Evolutionary conservation across 2,888 invertebrate genomes (phyloP).

Genomic region (Zygogramma bicolorata): DNA sequence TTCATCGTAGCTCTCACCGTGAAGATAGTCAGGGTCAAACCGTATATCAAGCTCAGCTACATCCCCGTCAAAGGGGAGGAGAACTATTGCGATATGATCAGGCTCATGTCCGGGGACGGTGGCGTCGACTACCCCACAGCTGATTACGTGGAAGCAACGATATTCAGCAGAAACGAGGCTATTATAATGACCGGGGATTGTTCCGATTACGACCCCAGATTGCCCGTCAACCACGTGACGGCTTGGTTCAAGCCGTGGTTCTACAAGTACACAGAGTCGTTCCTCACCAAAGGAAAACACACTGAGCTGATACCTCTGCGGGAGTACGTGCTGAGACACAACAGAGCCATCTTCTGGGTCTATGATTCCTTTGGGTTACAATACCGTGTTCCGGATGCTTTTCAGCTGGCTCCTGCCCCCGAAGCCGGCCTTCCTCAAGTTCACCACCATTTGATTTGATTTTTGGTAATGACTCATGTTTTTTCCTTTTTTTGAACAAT

Average conservation of each 20-base stretch:
- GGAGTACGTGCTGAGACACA: conserved; percentile 76
- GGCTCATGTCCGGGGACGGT: conserved; percentile 73
- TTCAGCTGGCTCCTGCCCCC: conserved; percentile 79
- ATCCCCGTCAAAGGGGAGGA: conserved; percentile 74
- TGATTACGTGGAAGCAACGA: conserved; percentile 77
- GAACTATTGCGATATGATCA: conserved; percentile 73
- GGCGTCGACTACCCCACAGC: conserved; percentile 67
- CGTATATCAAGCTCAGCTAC: conserved; percentile 75
- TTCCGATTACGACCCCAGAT: conserved; percentile 70
- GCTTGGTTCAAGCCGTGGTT: conserved; percentile 81
- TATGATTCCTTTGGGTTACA: conserved; percentile 79
- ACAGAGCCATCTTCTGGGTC: conserved; percentile 80
- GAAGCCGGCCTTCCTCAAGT: conserved; percentile 79
- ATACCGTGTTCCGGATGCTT: conserved; percentile 72
- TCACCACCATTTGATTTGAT: conserved; percentile 78
- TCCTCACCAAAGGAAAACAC: conserved; percentile 69
- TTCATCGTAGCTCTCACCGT: conserved; percentile 76
- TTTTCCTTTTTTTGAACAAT: too few relatives aligned
- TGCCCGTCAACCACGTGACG: conserved; percentile 71
- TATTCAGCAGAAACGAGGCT: conserved; percentile 72
- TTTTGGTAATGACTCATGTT: too few relatives aligned
- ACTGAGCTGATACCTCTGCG: conserved; percentile 74
- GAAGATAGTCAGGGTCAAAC: conserved; percentile 72
- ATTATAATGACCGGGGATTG: conserved; percentile 78
- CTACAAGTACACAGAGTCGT: conserved; percentile 75